phyloP scores from a whole-genome alignment of 1,140 invertebrate species.

The Archegozetes longisetosus region DNA sequence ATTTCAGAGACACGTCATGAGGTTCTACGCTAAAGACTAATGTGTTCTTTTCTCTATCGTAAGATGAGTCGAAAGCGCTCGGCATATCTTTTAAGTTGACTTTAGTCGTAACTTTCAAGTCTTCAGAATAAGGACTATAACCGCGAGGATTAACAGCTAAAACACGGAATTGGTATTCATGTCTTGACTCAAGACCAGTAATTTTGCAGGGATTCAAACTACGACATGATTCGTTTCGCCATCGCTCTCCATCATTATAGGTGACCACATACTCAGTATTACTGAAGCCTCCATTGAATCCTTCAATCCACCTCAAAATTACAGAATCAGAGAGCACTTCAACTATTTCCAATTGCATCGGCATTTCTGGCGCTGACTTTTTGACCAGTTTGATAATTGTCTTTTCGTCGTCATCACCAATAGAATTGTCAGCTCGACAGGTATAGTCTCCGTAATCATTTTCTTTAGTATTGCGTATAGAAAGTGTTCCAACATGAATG shows the following conservation, averaged over 20 bases:
- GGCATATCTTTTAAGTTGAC: conserved; percentile 36
- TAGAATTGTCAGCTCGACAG: conserved; percentile 58
- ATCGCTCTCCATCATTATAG: conserved; percentile 33
- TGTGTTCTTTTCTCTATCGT: conserved; percentile 36
- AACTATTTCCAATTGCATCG: conserved; percentile 41
- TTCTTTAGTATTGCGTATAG: conserved; percentile 49
- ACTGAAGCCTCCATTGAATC: conserved; percentile 65
- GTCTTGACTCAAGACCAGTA: conserved; percentile 28
- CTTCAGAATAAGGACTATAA: conserved; percentile 22
- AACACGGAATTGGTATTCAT: conserved; percentile 23
- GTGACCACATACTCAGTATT: conserved; percentile 66
- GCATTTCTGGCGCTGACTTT: conserved; percentile 51
- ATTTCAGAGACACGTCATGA: conserved; percentile 32
- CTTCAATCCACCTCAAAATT: conserved; percentile 60
- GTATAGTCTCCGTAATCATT: conserved; percentile 77
- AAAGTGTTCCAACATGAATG: conserved; percentile 59
- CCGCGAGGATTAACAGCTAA: conserved; percentile 24
- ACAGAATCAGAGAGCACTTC: conserved; percentile 44
- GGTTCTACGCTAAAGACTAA: conserved; percentile 53
- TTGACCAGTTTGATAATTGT: conserved; percentile 49
- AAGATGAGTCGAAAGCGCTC: conserved; percentile 48
- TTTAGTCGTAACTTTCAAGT: conserved; percentile 21
- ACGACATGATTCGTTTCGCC: conserved; percentile 46
- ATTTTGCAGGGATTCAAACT: conserved; percentile 71
- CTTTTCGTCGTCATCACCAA: conserved; percentile 42